phyloP scores from a whole-genome alignment of 2,113 vertebrate genomes.

The Zosterops pallidus region DNA sequence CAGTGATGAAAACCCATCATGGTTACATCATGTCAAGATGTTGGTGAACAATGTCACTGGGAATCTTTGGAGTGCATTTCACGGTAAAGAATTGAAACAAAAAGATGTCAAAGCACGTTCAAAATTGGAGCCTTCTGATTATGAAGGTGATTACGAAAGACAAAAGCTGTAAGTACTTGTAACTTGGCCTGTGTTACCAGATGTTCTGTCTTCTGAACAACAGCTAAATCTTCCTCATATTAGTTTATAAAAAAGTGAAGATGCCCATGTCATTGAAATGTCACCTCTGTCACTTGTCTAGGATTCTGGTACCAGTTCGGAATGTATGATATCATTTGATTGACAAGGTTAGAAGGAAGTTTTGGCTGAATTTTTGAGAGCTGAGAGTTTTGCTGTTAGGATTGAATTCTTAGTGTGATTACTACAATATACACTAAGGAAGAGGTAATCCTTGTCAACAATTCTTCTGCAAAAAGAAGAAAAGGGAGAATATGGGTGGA shows the following conservation, averaged over 20 bases:
- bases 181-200: not conserved
- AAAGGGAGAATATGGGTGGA: not conserved
- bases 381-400: not conserved
- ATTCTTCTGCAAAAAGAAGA: not conserved
- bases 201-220: not conserved
- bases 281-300: not conserved
- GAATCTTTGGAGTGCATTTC: not conserved
- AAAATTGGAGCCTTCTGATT: not conserved
- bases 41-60: not conserved
- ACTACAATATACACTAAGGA: not conserved
- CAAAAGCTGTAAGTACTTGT: not conserved
- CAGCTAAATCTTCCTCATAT: not conserved
- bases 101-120: not conserved
- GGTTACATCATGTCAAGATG: constrained; percentile 37
- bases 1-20: constrained; percentile 10
- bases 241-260: not conserved
- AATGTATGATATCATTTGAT: not conserved
- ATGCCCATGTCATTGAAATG: not conserved
- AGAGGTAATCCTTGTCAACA: not conserved
- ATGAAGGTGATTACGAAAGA: constrained; percentile 5
- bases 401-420: not conserved
- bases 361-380: not conserved
- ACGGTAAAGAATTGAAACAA: not conserved
- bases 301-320: not conserved
- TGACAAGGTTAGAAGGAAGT: not conserved